These are phyloP conservation scores for Saccostrea cuccullata DNA, from an alignment of 1,140 invertebrate species.

Conservation along the genomic window DNA sequence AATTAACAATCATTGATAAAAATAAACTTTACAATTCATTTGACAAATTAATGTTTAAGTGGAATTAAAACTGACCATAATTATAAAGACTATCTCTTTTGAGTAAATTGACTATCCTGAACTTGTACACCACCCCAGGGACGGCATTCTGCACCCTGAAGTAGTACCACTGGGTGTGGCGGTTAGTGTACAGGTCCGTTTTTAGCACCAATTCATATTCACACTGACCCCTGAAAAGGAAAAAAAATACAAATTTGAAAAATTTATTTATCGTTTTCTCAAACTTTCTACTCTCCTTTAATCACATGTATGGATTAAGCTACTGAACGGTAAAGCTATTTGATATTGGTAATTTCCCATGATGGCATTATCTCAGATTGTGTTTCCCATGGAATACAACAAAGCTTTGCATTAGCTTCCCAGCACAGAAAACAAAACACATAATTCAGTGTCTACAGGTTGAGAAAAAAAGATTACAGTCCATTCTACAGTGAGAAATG, in stretches of 20 bases:
- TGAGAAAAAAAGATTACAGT: neutral
- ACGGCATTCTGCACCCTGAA: constrained; percentile 76
- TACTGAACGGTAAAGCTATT: too few relatives aligned
- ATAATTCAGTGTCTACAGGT: neutral
- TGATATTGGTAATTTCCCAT: neutral
- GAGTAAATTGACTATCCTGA: constrained; percentile 77
- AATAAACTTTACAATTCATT: too few relatives aligned
- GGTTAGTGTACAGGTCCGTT: constrained; percentile 77
- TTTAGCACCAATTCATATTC: constrained; percentile 78
- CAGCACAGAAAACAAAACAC: neutral
- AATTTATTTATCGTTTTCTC: neutral
- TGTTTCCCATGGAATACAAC: neutral
- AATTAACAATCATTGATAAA: too few relatives aligned
- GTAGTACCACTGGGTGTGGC: constrained; percentile 79
- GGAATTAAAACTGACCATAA: constrained; percentile 70
- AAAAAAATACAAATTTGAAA: constrained; percentile 49
- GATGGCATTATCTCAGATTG: neutral
- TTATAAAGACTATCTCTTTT: constrained; percentile 77
- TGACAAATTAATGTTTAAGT: neutral
- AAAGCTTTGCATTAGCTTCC: neutral
- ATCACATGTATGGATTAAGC: too few relatives aligned
- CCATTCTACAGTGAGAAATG: neutral
- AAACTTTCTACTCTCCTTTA: neutral
- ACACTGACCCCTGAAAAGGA: constrained; percentile 75
- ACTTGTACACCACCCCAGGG: constrained; percentile 75